A percentile compares a stretch with the other conserved stretches of the same genome.
Conservation (phyloP, 23 tunicate species). For the Ciona savignyi region DNA sequence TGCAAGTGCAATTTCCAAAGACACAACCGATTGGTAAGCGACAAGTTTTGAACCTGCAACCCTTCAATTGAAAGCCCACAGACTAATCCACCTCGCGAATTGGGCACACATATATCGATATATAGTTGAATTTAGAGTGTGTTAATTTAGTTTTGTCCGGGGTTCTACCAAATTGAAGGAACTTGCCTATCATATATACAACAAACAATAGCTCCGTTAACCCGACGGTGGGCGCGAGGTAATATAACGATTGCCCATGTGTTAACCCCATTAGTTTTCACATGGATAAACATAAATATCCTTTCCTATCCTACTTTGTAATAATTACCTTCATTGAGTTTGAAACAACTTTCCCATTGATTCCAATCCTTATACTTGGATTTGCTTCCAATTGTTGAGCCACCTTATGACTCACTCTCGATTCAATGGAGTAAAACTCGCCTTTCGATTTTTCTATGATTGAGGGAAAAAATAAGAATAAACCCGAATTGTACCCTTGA, state of each 20-base stretch:
- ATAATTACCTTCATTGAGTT: slow-evolving; percentile 62
- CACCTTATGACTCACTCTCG: slow-evolving; percentile 48
- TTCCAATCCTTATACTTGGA: slow-evolving; percentile 76
- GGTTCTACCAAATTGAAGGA: slow-evolving; percentile 52
- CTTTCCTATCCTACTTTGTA: slow-evolving; percentile 16
- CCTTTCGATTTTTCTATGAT: slow-evolving; percentile 30
- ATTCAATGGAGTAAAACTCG: slow-evolving; percentile 63
- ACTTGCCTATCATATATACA: slow-evolving; percentile 60
- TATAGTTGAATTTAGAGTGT: too few species aligned
- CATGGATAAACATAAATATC: slow-evolving; percentile 40
- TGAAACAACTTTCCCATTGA: slow-evolving; percentile 72
- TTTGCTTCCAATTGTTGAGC: slow-evolving; percentile 29
- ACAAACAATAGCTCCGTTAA: slow-evolving; percentile 59
- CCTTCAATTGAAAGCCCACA: too few species aligned
- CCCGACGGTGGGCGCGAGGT: slow-evolving; percentile 8
- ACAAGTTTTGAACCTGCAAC: too few species aligned
- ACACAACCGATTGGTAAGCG: too few species aligned
- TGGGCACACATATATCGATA: too few species aligned
- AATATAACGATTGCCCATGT: too few species aligned
- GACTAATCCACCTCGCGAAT: too few species aligned
- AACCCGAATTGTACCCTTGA: too few species aligned
- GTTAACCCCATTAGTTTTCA: slow-evolving; percentile 40
- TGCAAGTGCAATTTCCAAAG: too few species aligned
- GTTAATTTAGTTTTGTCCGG: too few species aligned
- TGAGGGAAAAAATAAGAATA: background rate